A percentile compares a stretch with the other conserved stretches of the same genome.
Conservation (phyloP, 2,113 vertebrate species). For the Scortum barcoo region DNA sequence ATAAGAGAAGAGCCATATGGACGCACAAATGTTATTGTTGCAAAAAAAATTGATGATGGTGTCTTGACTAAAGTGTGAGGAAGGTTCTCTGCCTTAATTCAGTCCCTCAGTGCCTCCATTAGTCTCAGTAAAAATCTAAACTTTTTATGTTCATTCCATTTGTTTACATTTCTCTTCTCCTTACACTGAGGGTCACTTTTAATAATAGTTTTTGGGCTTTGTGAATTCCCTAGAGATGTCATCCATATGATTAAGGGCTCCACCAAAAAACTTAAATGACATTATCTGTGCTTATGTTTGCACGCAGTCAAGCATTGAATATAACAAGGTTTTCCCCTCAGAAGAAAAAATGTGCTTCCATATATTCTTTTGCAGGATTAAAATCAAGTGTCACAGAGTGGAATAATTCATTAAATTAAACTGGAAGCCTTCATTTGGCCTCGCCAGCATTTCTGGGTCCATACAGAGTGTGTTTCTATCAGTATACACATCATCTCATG, state of each 20-base stretch:
- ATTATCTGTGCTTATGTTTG: constrained; percentile 14
- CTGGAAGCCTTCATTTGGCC: not conserved
- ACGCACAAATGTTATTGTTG: constrained; percentile 15
- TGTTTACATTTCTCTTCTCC: not conserved
- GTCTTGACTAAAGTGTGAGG: not conserved
- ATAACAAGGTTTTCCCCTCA: not conserved
- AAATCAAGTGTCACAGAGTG: not conserved
- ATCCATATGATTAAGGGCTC: not conserved
- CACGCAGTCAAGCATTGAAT: not conserved
- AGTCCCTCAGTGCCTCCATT: not conserved
- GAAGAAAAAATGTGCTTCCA: not conserved
- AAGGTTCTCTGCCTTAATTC: not conserved
- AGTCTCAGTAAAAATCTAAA: not conserved
- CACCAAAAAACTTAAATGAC: constrained; percentile 14
- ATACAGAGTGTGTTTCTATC: not conserved
- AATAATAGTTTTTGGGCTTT: not conserved
- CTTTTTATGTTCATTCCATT: not conserved
- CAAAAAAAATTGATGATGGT: not conserved
- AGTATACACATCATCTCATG: not conserved
- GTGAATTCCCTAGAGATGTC: not conserved
- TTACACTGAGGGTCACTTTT: not conserved
- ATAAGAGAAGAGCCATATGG: not conserved
- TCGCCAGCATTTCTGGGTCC: constrained; percentile 1
- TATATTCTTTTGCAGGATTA: not conserved
- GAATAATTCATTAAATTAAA: not conserved